Conservation (phyloP, 2,888 invertebrate genomes). For the Melanophora roralis region DNA sequence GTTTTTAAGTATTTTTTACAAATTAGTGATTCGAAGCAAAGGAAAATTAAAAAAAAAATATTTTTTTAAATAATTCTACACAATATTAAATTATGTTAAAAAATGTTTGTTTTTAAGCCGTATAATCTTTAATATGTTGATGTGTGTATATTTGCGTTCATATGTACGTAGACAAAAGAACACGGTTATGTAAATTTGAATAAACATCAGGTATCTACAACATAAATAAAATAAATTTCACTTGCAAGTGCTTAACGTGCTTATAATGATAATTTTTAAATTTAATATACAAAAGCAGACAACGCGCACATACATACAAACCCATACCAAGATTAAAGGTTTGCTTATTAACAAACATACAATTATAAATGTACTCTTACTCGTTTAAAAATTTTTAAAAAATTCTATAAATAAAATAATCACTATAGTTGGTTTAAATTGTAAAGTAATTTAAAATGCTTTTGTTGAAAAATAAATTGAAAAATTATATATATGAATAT, state of each 20-base stretch:
- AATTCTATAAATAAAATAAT: not conserved
- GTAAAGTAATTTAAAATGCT: not conserved
- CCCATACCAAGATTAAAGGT: too few species aligned
- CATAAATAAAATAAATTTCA: not conserved
- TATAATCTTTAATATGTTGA: too few species aligned
- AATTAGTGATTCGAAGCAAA: too few species aligned
- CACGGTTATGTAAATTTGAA: slow-evolving; percentile 7
- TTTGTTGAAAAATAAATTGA: not conserved
- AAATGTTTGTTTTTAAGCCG: too few species aligned
- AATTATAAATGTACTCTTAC: not conserved
- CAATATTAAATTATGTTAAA: too few species aligned
- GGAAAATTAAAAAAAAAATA: not conserved
- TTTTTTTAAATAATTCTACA: too few species aligned
- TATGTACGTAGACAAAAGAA: not conserved
- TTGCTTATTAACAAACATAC: too few species aligned
- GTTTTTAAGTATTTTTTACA: too few species aligned
- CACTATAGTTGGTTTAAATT: not conserved
- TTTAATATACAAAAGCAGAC: too few species aligned
- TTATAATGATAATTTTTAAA: slow-evolving; percentile 22
- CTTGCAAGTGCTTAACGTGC: slow-evolving; percentile 6
- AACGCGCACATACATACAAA: too few species aligned
- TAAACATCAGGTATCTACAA: slow-evolving; percentile 15
- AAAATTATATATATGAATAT: not conserved
- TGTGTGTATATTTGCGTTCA: too few species aligned
- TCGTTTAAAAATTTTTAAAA: not conserved